Evolutionary conservation across 1,140 invertebrate genomes (phyloP), one percentile per base, ranked within the genome.

Genomic region (Asobara japonica): DNA sequence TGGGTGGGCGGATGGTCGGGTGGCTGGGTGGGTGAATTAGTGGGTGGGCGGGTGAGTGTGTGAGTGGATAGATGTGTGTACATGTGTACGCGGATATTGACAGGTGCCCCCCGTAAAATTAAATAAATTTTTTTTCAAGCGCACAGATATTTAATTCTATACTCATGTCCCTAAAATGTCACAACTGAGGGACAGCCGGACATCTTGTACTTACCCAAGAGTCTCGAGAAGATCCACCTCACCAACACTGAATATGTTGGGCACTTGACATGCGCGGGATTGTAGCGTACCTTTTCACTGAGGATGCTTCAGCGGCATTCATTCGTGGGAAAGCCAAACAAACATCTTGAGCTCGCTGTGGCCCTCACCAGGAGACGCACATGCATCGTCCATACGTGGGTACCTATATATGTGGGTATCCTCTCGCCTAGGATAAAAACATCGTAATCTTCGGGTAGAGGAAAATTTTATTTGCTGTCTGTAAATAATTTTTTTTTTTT

Each of bases 271-370:
- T 72, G 41, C 20, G 60, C 45, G 66, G 60, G 18, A 27, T 65
- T 62, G 33, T 64, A 45, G 41, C 10, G 30, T 51, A 48, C 45
- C 71, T 68, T 70, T 74, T 74, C 75, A 16, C 61, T 20, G 79
- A 80, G 80, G 67, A 76, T 60, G 77, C 69, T 81, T 82, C 76
- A 72, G 78, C 69, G 70, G 78, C 78, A 82, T 83, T 84, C 79
- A 45, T 78, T 78, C 82, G 81, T 84, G 83, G 83, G 81, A 85
- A 85, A 84, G 74, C 77, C 83, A 85, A 85, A 85, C 80, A 85
- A 84, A 85, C 80, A 83, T 80, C 78, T 83, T 75, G 77, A 81
- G 72, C 72, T 16, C 62, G n/a, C 4, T 25, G n/a, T 1, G 27
- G 51, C 51, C 51, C 20, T 60, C 20, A 60, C 51, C 45, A 13